Evolutionary conservation across 2,113 vertebrate species (phyloP), one percentile per base, ranked within the genome.

Genomic region (Triplophysa siluroides): DNA sequence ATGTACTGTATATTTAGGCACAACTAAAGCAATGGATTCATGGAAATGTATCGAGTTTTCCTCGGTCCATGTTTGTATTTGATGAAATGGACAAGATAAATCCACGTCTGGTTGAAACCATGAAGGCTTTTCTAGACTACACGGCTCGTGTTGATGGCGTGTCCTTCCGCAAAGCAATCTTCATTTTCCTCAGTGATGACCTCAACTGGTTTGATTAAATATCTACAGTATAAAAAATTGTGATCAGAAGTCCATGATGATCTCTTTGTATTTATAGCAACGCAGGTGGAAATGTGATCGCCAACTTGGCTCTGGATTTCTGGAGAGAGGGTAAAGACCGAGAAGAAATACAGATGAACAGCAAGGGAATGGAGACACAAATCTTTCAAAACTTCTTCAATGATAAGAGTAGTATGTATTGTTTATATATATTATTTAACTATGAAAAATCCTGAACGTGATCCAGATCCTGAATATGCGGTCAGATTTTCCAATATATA

Each of bases 21-120:
- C 56, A 45, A 10, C 16, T 75, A 26, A 75, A 62, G 12, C 21
- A 75, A 58, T 62, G 38, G 72, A 75, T 75, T 45, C 2, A 8
- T 38, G 33, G 33, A 38, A 38, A 38, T 38, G 33, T 75, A 18
- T 75, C 56, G 16, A 26, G 21, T 5, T 75, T 62, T 19, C 38
- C 72, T 23, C 58, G 9, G 21, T 62, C 72, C 9, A 62, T 75
- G 58, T 75, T 75, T 38, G 45, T 75, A 75, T 75, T 75, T 75
- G 72, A 75, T 62, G 58, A 47, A 62, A 62, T 75, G 72, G 72
- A 75, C 38, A 62, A 62, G 38, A 75, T 75, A 13, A 58, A 43
- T 0, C 72, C 72, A 26, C 14, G 24, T 56, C 4, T 75, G 21
- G 19, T 75, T 2, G 38, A 75, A 1, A 0, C 2, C 56, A 16